These are phyloP conservation scores for Chaetodon trifasciatus DNA, from an alignment of 2,797 vertebrate genomes.

Conservation along the genomic window DNA sequence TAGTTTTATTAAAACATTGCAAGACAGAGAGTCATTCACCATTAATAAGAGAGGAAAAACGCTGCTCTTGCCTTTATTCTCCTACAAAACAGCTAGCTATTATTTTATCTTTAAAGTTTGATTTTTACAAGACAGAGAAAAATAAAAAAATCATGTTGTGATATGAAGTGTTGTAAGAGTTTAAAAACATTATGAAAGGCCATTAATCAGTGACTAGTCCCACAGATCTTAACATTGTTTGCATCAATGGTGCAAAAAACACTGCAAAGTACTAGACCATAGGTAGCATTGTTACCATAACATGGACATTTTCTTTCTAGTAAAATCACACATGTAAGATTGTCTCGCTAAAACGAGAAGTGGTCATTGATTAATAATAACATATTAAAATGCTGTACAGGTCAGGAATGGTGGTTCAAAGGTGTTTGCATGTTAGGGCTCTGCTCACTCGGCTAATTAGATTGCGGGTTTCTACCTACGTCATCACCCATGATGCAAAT, in stretches of 20 bases:
- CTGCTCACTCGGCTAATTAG: constrained; percentile 35
- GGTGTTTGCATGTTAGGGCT: constrained; percentile 37
- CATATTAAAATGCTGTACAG: constrained; percentile 74
- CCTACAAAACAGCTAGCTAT: constrained; percentile 82
- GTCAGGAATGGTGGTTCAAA: constrained; percentile 35
- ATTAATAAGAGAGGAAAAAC: constrained; percentile 80
- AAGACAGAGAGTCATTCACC: constrained; percentile 84
- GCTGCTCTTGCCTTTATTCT: constrained; percentile 74
- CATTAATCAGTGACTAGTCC: constrained; percentile 81
- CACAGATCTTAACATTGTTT: constrained; percentile 72
- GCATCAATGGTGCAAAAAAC: constrained; percentile 79
- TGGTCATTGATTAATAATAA: constrained; percentile 74
- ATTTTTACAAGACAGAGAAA: constrained; percentile 78
- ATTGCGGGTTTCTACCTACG: constrained; percentile 45
- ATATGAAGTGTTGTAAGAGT: constrained; percentile 85
- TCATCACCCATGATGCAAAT: constrained; percentile 69
- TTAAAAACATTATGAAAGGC: constrained; percentile 88
- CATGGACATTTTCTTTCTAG: constrained; percentile 68
- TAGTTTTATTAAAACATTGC: constrained; percentile 84
- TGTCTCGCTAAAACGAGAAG: constrained; percentile 84
- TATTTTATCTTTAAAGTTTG: constrained; percentile 72
- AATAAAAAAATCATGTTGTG: constrained; percentile 78
- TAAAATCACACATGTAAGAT: constrained; percentile 80
- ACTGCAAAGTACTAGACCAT: constrained; percentile 74
- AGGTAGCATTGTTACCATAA: constrained; percentile 79